Evolutionary conservation across 1,140 invertebrate species (phyloP), one percentile per base, ranked within the genome.

Genomic region (Oryctes rhinoceros): DNA sequence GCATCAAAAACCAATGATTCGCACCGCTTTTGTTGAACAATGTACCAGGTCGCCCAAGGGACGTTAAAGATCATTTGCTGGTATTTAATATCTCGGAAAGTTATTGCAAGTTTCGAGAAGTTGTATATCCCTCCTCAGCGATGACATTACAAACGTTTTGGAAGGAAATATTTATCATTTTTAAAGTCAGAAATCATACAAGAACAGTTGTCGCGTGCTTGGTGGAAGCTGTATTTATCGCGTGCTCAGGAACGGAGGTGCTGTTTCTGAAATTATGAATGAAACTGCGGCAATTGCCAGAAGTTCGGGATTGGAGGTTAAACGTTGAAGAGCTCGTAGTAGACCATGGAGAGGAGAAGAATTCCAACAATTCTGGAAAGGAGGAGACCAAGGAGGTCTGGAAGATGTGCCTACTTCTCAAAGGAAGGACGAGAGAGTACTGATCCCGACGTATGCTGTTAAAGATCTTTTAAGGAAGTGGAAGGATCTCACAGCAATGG

Each of bases 61-160:
- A 10, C n/a, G 11, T 53, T 13, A 11, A 53, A 53, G n/a, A 53
- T 53, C 9, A 53, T 0, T 67, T 67, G n/a, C 59, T 65, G 11
- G 7, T 48, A 13, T 1, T 18, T 0, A 47, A 44, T 76, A 35
- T 5, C 44, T 44, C 74, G 44, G 15, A 7, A 76, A 47, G 37
- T 76, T 76, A 75, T 75, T 75, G 20, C 20, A 30, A 5, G 18
- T 75, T 75, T 75, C 24, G 44, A 76, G 74, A 44, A 39, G n/a
- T 76, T 76, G 30, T 76, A 76, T n/a, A 76, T 6, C 18, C 30
- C n/a, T 71, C 15, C 35, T 76, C 74, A 44, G 39, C 37, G 6
- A 76, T 44, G 30, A 76, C 74, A 20, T 39, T 76, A 76, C 35
- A 53, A 78, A 78, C 76, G 76, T 78, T 78, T 78, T 78, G 20